Evolutionary conservation across 2,888 invertebrate species (phyloP).

Genomic region (Chymomyza caudatula): DNA sequence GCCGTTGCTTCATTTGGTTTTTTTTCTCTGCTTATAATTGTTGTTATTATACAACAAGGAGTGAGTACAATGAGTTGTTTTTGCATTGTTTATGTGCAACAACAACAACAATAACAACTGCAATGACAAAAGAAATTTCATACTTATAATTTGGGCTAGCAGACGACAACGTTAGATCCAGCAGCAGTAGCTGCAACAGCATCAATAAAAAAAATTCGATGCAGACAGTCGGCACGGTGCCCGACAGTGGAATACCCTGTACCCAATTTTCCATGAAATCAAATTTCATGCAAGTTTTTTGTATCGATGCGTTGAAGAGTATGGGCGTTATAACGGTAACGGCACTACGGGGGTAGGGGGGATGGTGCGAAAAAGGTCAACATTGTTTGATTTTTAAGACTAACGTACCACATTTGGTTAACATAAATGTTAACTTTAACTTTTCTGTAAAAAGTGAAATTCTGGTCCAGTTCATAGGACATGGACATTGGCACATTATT

Average conservation of each 20-base stretch:
- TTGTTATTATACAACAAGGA: constrained; percentile 63
- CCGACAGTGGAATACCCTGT: neutral
- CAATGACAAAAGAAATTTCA: constrained; percentile 14
- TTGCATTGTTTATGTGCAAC: constrained; percentile 9
- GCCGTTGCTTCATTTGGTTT: constrained; percentile 9
- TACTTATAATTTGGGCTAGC: constrained; percentile 2
- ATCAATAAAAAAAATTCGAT: neutral
- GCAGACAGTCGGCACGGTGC: neutral
- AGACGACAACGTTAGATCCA: constrained; percentile 35
- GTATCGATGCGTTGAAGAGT: too few relatives aligned
- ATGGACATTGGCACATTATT: too few relatives aligned
- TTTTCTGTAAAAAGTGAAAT: too few relatives aligned
- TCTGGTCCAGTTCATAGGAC: too few relatives aligned
- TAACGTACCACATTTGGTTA: too few relatives aligned
- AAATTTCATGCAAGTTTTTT: too few relatives aligned
- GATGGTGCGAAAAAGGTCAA: too few relatives aligned
- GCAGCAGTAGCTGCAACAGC: constrained; percentile 16
- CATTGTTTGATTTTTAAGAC: too few relatives aligned
- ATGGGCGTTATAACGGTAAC: too few relatives aligned
- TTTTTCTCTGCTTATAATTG: constrained; percentile 46
- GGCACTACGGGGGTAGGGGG: too few relatives aligned
- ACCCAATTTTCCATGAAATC: too few relatives aligned
- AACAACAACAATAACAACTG: constrained; percentile 32
- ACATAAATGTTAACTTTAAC: too few relatives aligned
- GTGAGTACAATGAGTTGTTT: neutral